Evolutionary conservation across 2,888 invertebrate species (phyloP), one percentile per base, ranked within the genome.

Genomic region (Patella pellucida): DNA sequence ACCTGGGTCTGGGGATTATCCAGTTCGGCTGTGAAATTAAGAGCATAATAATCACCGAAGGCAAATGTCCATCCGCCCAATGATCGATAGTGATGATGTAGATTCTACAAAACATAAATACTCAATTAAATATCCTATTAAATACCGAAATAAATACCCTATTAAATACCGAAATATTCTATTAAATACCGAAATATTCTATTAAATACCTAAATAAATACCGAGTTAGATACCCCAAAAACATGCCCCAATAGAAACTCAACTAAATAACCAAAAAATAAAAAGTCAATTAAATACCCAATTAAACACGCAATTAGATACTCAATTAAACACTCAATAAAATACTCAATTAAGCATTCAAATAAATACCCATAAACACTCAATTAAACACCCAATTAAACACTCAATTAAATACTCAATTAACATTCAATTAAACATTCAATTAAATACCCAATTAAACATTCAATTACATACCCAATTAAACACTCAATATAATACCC

Each of bases 11-110:
- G 52, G 15, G 79, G 81, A 70, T 75, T 69, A 75, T 85, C 85
- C 31, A 84, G 69, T 1, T 74, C 19, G 14, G 23, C 51, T 68
- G 85, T 85, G 70, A 85, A 70, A 69, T 82, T 82, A 41, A 75
- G 67, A 7, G 23, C 11, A 77, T 82, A 85, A 76, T 86, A 86
- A 72, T 83, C 83, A 16, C 69, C 71, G 56, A 86, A 82, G 15
- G 81, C 83, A 73, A 82, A 83, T 11, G 84, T 79, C 86, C 86
- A 86, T 12, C 85, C 85, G 3, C 82, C 83, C 50, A 83, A 74
- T 3, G 85, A 81, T 23, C 79, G 77, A 68, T 73, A 85, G 70
- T 83, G 81, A 72, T 85, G 83, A 41, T 84, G 83, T 9, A 85
- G 79, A 71, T 82, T 84, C 85, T 85, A 77, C 15, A 52, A 50